A percentile compares a stretch with the other conserved stretches of the same genome.
These are phyloP conservation scores for Eurystomus gularis DNA, from an alignment of 2,113 vertebrate species.

Conservation along the genomic window DNA sequence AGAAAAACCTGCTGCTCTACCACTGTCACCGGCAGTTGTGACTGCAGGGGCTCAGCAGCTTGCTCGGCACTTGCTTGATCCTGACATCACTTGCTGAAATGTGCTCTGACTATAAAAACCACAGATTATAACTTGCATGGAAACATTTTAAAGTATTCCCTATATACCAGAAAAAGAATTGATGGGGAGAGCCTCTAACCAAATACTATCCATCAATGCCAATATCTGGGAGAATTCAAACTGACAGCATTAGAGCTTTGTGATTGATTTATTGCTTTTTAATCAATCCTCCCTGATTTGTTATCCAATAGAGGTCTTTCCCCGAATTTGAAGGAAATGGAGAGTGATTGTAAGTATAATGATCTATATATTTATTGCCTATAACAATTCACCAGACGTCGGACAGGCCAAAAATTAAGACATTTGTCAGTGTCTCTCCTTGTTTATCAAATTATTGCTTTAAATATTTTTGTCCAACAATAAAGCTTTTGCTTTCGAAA, in stretches of 20 bases:
- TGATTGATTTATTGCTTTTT: slow-evolving; percentile 55
- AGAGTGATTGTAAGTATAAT: background rate
- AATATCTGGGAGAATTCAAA: slow-evolving; percentile 26
- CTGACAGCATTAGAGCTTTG: slow-evolving; percentile 1
- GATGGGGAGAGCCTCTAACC: background rate
- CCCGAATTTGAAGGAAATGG: background rate
- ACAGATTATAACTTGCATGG: background rate
- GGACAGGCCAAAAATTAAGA: background rate
- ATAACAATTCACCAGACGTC: background rate
- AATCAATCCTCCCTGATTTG: slow-evolving; percentile 38
- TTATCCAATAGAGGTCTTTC: background rate
- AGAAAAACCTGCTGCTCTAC: background rate
- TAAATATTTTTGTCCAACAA: background rate
- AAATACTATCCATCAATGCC: slow-evolving; percentile 15
- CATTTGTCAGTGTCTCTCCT: background rate
- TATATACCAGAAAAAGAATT: background rate
- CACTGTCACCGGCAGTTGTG: background rate
- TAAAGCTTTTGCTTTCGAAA: background rate
- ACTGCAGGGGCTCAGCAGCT: background rate
- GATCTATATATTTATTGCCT: background rate
- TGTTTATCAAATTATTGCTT: background rate
- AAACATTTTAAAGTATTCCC: background rate
- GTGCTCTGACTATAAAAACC: background rate
- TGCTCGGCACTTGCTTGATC: background rate
- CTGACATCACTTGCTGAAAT: background rate